Evolutionary conservation across 2,797 vertebrate genomes (phyloP).

Genomic region (Vipera ursinii): DNA sequence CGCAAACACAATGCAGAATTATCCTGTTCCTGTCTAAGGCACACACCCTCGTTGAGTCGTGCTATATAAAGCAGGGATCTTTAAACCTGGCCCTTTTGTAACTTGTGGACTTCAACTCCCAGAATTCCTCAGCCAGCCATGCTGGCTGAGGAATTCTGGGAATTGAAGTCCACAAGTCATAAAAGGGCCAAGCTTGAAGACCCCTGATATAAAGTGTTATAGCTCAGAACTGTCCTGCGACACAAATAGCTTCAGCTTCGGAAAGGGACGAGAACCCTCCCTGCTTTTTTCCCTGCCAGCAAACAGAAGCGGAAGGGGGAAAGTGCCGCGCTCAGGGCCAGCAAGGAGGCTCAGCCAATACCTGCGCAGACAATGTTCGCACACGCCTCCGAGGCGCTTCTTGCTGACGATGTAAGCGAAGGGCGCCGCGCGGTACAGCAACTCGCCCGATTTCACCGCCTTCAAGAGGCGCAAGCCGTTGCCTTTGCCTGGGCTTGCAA

Average conservation of each 20-base stretch:
- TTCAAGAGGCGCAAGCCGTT: conserved; percentile 76
- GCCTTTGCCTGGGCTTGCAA: conserved; percentile 76
- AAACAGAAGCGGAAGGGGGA: fast-evolving
- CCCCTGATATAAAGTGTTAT: background rate
- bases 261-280: no score
- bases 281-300: no score
- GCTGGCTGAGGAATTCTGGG: no score
- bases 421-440: conserved; percentile 75
- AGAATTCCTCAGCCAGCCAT: no score
- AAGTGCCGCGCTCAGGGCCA: fast-evolving
- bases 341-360: conserved; percentile 52
- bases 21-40: background rate
- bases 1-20: background rate
- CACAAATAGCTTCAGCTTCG: background rate
- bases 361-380: conserved; percentile 85
- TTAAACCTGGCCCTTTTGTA: no score
- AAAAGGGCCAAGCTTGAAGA: no score
- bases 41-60: background rate
- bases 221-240: background rate
- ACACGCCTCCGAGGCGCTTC: conserved; percentile 69
- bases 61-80: background rate
- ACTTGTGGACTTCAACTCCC: no score
- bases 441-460: conserved; percentile 70
- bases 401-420: conserved; percentile 78
- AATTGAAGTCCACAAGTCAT: no score